Evolutionary conservation across 1,140 invertebrate species (phyloP), one percentile per base, ranked within the genome.

Genomic region (Drosophila busckii): DNA sequence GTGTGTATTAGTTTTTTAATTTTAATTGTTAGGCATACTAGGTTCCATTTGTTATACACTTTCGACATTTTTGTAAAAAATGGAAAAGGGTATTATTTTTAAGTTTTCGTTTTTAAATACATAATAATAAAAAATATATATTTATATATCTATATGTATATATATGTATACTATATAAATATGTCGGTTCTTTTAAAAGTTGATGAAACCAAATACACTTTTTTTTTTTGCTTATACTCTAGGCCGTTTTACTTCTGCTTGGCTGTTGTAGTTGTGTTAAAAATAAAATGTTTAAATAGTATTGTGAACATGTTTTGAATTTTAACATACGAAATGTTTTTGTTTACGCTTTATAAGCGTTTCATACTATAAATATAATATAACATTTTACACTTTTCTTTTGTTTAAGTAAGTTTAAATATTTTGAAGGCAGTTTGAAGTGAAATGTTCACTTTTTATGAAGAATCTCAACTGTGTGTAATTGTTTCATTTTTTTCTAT

Each of bases 141-240:
- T 44, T 9, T 41, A 42, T 25, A 25, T 32, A 31, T 15, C 10
- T 37, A 9, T 48, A 22, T 15, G 15, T 54, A 32, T 23, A 44
- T 69, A 40, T 55, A 44, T 70, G 46, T 76, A 49, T 75, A 49
- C 55, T 75, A 66, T 76, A 58, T 76, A 50, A 73, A 76, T 70
- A 76, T 78, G 70, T 66, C 56, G 37, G 53, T 65, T 71, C 54
- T 65, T 64, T 80, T 82, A 48, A 68, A 68, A 76, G 68, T 80
- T 82, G 40, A 56, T 75, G 75, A 82, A 82, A 82, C 70, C 76
- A 82, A 80, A 78, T 80, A 80, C 67, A 78, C 63, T 71, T 80
- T 41, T 58, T 78, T 70, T 50, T 10, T 44, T 49, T 31, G 17
- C 35, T 23, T 12, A n/a, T 35, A n/a, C 19, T 35, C n/a, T 13